Percentiles rank a stretch among this genome's conserved stretches.
These are phyloP conservation scores for Meloidogyne chitwoodi DNA, from an alignment of 1,140 invertebrate species.

Conservation along the genomic window DNA sequence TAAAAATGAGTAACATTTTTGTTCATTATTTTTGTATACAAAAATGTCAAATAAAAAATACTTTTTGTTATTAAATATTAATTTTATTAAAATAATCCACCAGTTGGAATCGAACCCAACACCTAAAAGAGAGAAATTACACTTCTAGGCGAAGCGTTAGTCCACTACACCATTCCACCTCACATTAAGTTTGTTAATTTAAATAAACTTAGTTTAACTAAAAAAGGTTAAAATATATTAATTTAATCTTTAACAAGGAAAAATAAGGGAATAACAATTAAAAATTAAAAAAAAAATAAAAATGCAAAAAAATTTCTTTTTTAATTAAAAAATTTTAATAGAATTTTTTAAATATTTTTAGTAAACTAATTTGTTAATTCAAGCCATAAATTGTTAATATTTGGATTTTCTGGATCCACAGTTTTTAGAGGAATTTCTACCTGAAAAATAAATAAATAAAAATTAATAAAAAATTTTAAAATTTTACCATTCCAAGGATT, in stretches of 20 bases:
- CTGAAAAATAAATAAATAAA: slow-evolving; percentile 25
- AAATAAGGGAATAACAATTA: not conserved
- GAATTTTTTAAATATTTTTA: no score
- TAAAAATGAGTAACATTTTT: not conserved
- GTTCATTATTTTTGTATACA: not conserved
- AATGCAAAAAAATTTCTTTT: not conserved
- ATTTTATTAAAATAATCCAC: no score
- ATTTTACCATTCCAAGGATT: slow-evolving; percentile 44
- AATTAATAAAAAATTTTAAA: slow-evolving; percentile 18
- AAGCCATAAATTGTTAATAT: slow-evolving; percentile 31
- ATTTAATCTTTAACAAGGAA: not conserved
- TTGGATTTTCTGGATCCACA: slow-evolving; percentile 33
- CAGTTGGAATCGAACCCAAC: not conserved
- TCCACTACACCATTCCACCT: no score
- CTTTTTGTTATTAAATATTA: no score
- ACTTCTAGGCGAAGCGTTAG: not conserved
- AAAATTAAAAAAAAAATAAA: not conserved
- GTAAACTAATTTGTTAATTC: not conserved
- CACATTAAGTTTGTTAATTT: no score
- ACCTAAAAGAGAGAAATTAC: no score
- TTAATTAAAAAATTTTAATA: not conserved
- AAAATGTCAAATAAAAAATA: no score
- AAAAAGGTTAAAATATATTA: not conserved
- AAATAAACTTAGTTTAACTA: not conserved
- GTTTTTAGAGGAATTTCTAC: slow-evolving; percentile 29